phyloP scores from a whole-genome alignment of 2,113 vertebrate genomes.

The Nanorana parkeri region DNA sequence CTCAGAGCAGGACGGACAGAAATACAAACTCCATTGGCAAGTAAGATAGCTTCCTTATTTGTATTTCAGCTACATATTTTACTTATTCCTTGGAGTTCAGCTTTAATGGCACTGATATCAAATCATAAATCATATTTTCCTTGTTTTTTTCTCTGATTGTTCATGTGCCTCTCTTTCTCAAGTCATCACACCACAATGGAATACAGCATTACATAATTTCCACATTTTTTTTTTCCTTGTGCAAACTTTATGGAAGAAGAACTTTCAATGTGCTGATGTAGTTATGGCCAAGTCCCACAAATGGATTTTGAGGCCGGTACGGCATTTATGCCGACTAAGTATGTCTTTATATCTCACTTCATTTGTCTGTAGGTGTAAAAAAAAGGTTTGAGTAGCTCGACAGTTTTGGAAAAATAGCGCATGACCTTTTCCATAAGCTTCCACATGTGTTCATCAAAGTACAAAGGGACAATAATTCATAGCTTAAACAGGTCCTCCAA shows the following conservation, averaged over 20 bases:
- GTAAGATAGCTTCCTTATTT: no score
- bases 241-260: neutral
- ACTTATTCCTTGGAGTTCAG: no score
- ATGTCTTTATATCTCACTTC: conserved; percentile 41
- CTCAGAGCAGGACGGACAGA: no score
- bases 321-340: conserved; percentile 7
- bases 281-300: neutral
- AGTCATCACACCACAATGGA: neutral
- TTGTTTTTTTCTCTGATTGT: no score
- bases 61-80: no score
- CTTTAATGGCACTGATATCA: no score
- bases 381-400: conserved; percentile 24
- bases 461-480: conserved; percentile 81
- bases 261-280: neutral
- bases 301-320: neutral
- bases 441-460: conserved; percentile 76
- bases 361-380: conserved; percentile 45
- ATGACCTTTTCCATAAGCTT: conserved; percentile 60
- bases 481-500: conserved; percentile 83
- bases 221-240: neutral
- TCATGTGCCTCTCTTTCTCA: neutral
- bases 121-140: no score
- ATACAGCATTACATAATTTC: no score
- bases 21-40: no score
- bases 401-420: conserved; percentile 49